Base-by-base conservation (phyloP, 2,888 invertebrate species). In the Bibio marci region DNA sequence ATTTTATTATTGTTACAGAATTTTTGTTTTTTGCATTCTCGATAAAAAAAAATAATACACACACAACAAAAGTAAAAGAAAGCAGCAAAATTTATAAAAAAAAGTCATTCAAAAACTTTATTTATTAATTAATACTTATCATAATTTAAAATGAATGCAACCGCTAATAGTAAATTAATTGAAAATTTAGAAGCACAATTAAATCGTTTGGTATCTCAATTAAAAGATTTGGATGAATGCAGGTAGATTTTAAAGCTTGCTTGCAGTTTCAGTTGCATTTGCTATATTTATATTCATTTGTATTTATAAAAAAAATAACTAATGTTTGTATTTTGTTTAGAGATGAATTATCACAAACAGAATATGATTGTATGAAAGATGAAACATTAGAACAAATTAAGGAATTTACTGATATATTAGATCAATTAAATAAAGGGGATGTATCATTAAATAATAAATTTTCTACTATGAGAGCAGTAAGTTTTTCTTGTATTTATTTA, bases 331-430 rank as follows among this genome's bases (percentile, higher is more conserved):
- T n/a, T 44, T 54, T 55, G 25, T 13, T 30, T 49, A 79, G 78
- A 52, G 66, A 69, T 47, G 75, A 76, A 40, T 51, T 81, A 44
- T 73, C 73, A 13, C 54, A 56, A 5, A 67, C 66, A 26, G 79
- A 78, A 55, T 80, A 79, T 58, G 67, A 71, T 43, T 74, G 77
- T 53, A 71, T 72, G 7, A 74, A 73, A 56, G 63, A 68, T 47
- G 78, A 79, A 45, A 80, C 79, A 0, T 59, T 76, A 49, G 78
- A 79, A 43, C 80, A 80, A 52, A 57, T 80, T 18, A 69, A 71
- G 48, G 80, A 80, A 54, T 70, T 80, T 42, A 69, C 73, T 50
- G 66, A 68, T 40, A 73, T 73, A 36, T 57, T 80, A 26, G 65
- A 65, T 37, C 71, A 71, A 52, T 63, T 80, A 51, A 64, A 69